These are phyloP conservation scores for Tuberolachnus salignus DNA, from an alignment of 2,888 invertebrate genomes.

Conservation along the genomic window DNA sequence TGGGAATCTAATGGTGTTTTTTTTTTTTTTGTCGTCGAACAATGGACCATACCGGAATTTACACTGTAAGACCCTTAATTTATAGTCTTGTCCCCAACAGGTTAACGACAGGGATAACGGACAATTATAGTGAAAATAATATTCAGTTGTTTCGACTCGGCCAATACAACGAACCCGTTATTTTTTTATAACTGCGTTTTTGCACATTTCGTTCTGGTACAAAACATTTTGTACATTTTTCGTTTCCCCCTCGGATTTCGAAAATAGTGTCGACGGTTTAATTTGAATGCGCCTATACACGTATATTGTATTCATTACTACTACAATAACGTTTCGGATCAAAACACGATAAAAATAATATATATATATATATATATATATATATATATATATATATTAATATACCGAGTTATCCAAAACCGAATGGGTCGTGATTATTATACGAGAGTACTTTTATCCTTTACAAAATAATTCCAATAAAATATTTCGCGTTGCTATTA, in stretches of 20 bases:
- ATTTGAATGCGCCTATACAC: background rate
- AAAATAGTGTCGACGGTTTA: constrained; percentile 25
- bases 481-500: too few species aligned
- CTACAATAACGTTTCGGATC: background rate
- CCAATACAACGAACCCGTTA: background rate
- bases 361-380: too few species aligned
- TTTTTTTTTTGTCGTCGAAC: constrained; percentile 2
- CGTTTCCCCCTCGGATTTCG: constrained; percentile 1
- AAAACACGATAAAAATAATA: background rate
- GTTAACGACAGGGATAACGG: constrained; percentile 22
- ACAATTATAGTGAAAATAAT: background rate
- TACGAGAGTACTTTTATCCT: too few species aligned
- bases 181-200: constrained; percentile 10
- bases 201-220: background rate
- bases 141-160: background rate
- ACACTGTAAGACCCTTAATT: constrained; percentile 7
- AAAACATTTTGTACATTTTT: too few species aligned
- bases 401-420: background rate
- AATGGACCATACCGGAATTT: constrained; percentile 26
- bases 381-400: too few species aligned
- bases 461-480: too few species aligned
- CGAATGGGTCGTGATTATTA: too few species aligned
- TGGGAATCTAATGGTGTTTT: background rate
- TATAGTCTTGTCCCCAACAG: constrained; percentile 25
- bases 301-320: background rate